Evolutionary conservation across 2,113 vertebrate species (phyloP).

Genomic region (Eonycteris spelaea): DNA sequence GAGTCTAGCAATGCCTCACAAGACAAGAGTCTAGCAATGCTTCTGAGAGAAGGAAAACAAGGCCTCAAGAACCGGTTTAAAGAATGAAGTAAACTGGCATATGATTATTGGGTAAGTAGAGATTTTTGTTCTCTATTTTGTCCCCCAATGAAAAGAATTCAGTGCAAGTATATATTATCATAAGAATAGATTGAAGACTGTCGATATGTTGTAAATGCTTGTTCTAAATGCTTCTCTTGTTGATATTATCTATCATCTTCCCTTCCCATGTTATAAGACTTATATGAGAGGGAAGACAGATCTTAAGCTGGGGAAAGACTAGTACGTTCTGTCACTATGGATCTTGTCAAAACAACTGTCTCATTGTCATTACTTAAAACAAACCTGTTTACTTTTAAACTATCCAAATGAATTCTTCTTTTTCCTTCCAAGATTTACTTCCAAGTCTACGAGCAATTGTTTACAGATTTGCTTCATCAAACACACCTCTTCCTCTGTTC

Average conservation of each 20-base stretch:
- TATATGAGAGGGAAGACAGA: not conserved
- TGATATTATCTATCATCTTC: not conserved
- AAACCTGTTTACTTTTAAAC: not conserved
- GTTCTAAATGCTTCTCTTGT: not conserved
- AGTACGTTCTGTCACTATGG: not conserved
- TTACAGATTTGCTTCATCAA: not conserved
- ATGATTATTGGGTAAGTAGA: not conserved
- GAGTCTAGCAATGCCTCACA: not conserved
- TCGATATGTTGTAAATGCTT: not conserved
- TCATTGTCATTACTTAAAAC: not conserved
- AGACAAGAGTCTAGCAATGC: not conserved
- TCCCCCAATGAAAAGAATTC: not conserved
- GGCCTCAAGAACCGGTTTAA: not conserved
- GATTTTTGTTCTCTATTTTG: not conserved
- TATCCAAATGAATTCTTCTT: not conserved
- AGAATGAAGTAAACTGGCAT: not conserved
- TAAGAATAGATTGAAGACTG: not conserved
- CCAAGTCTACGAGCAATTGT: no score
- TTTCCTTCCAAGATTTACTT: not conserved
- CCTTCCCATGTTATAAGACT: not conserved
- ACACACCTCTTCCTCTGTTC: not conserved
- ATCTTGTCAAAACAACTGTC: not conserved
- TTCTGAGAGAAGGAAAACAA: not conserved
- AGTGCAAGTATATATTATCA: not conserved
- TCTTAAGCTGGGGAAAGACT: not conserved